Evolutionary conservation across 92 coral and sea anemone genomes (phyloP).

Genomic region (Palythoa heliodiscus): DNA sequence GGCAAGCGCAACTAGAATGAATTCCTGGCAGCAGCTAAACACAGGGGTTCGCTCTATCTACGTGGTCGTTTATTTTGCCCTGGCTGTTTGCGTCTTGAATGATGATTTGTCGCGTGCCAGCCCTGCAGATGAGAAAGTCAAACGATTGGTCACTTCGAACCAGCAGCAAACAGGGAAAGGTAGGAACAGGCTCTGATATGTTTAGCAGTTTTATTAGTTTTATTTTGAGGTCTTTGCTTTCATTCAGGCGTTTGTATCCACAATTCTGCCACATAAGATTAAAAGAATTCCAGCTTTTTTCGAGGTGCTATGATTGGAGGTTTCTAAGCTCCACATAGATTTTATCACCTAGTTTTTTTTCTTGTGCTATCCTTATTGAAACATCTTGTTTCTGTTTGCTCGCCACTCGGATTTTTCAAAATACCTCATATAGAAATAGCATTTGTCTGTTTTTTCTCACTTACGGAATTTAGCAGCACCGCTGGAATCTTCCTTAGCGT

Average conservation of each 20-base stretch:
- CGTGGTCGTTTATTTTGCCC: not conserved
- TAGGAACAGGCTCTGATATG: not conserved
- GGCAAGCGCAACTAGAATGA: not conserved
- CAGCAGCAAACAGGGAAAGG: not conserved
- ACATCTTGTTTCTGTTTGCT: not conserved
- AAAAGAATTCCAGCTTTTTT: not conserved
- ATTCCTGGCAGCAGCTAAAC: not conserved
- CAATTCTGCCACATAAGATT: not conserved
- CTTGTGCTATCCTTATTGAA: not conserved
- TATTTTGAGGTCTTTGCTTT: not conserved
- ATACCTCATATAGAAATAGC: not conserved
- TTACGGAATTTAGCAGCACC: not conserved
- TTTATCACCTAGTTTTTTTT: not conserved
- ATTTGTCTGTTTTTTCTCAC: slow-evolving; percentile 26
- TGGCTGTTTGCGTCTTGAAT: not conserved
- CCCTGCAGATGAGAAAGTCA: not conserved
- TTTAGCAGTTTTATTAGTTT: not conserved
- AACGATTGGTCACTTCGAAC: not conserved
- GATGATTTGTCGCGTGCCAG: slow-evolving; percentile 3
- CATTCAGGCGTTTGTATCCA: not conserved
- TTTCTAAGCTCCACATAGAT: not conserved
- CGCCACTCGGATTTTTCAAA: not conserved
- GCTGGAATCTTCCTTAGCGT: not conserved
- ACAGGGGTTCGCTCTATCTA: not conserved
- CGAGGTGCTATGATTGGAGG: not conserved